These are phyloP conservation scores for Endomychus coccineus DNA, from an alignment of 2,888 invertebrate genomes.

Conservation along the genomic window DNA sequence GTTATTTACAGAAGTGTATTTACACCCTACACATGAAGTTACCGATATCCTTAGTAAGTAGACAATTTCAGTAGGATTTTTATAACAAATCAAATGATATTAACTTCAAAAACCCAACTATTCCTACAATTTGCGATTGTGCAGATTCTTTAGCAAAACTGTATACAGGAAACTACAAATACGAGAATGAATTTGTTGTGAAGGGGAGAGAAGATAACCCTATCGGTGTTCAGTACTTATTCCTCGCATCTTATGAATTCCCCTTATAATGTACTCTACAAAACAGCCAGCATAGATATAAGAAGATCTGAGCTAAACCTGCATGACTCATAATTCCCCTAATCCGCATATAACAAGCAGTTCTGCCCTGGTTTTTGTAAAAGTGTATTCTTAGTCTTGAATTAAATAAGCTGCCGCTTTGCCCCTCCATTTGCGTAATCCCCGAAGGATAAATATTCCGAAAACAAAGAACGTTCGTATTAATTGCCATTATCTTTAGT, in stretches of 20 bases:
- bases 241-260: constrained; percentile 4
- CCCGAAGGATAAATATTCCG: constrained; percentile 15
- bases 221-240: constrained; percentile 11
- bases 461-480: no score
- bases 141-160: no score
- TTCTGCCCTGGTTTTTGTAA: constrained; percentile 35
- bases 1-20: no score
- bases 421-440: constrained; percentile 10
- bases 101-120: no score
- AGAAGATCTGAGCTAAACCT: constrained; percentile 39
- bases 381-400: constrained; percentile 35
- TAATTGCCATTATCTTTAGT: no score
- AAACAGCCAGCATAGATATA: constrained; percentile 27
- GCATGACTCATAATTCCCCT: constrained; percentile 44
- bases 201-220: constrained; percentile 11
- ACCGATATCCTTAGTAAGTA: no score
- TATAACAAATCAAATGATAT: no score
- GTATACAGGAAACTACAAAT: no score
- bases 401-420: constrained; percentile 33
- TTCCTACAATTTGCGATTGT: no score
- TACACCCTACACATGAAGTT: no score
- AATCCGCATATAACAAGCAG: constrained; percentile 45
- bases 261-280: constrained; percentile 4
- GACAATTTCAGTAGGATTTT: no score
- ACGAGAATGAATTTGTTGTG: no score